Percentiles rank a stretch among this genome's conserved stretches.
phyloP scores from a whole-genome alignment of 2,113 vertebrate species.

The Oryctolagus cuniculus region mOryCun1.1 NC_091435.1:89622001-89622500 shows the following conservation, averaged over 20 bases:
- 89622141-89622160: conserved; percentile 78
- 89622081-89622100: neutral
- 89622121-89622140: conserved; percentile 69
- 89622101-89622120: neutral
- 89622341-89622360: no score
- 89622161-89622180: neutral
- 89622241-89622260: neutral
- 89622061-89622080: neutral
- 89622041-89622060: neutral
- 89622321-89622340: no score
- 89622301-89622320: neutral
- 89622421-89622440: neutral
- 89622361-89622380: neutral
- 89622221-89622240: neutral
- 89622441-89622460: neutral
- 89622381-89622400: neutral
- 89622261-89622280: neutral
- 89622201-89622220: neutral
- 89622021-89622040: conserved; percentile 10
- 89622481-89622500: no score
- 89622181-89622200: neutral
- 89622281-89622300: neutral
- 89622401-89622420: neutral
- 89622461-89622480: no score
- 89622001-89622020: neutral